Base-by-base conservation (phyloP, 1,140 invertebrate genomes). In the Listronotus bonariensis region DNA sequence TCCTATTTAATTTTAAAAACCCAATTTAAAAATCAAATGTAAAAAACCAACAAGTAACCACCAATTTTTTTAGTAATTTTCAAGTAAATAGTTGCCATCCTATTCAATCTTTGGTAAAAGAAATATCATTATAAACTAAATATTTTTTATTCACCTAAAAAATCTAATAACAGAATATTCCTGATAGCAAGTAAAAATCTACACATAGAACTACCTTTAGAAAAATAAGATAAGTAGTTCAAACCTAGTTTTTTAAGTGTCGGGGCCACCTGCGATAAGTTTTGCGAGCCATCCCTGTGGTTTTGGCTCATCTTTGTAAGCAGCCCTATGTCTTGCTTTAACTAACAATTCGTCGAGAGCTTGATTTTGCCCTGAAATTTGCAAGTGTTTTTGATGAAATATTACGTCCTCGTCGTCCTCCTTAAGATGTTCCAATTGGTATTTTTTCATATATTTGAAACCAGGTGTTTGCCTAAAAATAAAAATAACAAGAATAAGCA, bases 201-300 rank as follows among this genome's bases (percentile, higher is more conserved):
- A n/a, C n/a, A n/a, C n/a, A n/a, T n/a, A n/a, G n/a, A 26, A 5
- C 20, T 26, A 26, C 20, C 1, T 5, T 26, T 26, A 26, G 20
- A 5, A 26, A 26, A 3, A 26, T 26, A 26, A 26, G 5, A 26
- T 26, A 26, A 3, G 20, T 26, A 34, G 34, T 17, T 49, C 68
- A 59, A 71, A 72, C 68, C 70, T 71, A 68, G 5, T 3, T 14
- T 54, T 60, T 61, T 68, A 65, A 71, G 65, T 12, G 36, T 71
- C 65, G n/a, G 70, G 66, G 40, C 64, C n/a, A 26, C 38, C 26
- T 10, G 12, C 32, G 59, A 70, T 31, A 12, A 66, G 32, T 67
- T 75, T 76, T 54, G 45, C 69, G 68, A 74, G 69, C 67, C 68
- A 70, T 41, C 61, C 59, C 34, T 68, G 62, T 40, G 63, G 45